Evolutionary conservation across 2,113 vertebrate species (phyloP).

Genomic region (Mobula birostris): DNA sequence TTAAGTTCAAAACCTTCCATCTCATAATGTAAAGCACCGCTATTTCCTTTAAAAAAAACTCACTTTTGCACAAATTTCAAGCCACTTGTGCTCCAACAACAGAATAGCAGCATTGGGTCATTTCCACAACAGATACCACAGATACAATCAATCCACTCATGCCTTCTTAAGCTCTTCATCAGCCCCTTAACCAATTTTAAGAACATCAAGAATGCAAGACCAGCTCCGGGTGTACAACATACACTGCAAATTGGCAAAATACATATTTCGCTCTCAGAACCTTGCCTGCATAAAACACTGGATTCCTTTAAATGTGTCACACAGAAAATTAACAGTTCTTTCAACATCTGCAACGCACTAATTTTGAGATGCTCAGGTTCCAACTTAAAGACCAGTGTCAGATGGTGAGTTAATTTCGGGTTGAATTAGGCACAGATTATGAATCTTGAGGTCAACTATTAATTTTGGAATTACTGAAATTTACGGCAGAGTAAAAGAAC

Average conservation of each 20-base stretch:
- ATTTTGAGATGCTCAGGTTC: not conserved
- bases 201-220: too few relatives aligned
- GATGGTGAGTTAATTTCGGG: too few relatives aligned
- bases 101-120: not conserved
- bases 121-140: not conserved
- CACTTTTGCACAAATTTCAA: not conserved
- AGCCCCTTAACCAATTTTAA: not conserved
- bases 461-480: too few relatives aligned
- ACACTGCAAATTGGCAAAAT: constrained; percentile 18
- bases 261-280: not conserved
- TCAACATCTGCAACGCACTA: not conserved
- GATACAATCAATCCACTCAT: too few relatives aligned
- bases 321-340: not conserved
- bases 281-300: not conserved
- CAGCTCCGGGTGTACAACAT: not conserved
- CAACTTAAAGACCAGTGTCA: not conserved
- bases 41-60: not conserved
- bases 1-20: not conserved
- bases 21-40: not conserved
- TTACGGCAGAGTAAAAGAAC: too few relatives aligned
- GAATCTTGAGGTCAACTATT: too few relatives aligned
- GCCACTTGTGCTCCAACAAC: not conserved
- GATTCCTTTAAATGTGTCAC: not conserved
- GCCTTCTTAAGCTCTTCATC: not conserved
- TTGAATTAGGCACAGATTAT: too few relatives aligned